Percentiles rank a stretch among this genome's conserved stretches.
phyloP scores from a whole-genome alignment of 2,113 vertebrate genomes.

The Clarias gariepinus region DNA sequence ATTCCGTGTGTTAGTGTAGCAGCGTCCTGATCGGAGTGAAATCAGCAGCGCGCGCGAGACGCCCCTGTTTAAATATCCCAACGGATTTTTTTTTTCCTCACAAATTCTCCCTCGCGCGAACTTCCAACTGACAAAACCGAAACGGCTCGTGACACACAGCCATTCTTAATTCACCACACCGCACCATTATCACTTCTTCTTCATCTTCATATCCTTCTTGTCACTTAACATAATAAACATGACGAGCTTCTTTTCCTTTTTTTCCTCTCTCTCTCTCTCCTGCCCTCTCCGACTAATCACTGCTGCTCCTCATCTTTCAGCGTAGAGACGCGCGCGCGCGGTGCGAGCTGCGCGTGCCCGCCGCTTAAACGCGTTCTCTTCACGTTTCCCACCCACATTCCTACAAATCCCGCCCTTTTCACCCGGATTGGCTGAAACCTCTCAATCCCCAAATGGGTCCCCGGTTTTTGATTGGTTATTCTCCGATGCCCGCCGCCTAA shows the following conservation, averaged over 20 bases:
- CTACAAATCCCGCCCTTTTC: not conserved
- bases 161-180: conserved; percentile 27
- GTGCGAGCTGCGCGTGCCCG: conserved; percentile 59
- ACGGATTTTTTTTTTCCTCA: conserved; percentile 22
- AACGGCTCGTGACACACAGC: conserved; percentile 42
- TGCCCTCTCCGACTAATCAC: conserved; percentile 65
- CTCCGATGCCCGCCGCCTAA: not conserved
- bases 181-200: no score
- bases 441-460: no score
- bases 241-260: conserved; percentile 34
- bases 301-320: conserved; percentile 60
- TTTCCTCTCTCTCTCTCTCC: conserved; percentile 42
- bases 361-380: conserved; percentile 9
- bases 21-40: not conserved
- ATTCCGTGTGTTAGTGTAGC: not conserved
- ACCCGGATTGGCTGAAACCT: not conserved
- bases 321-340: conserved; percentile 51
- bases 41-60: conserved; percentile 45
- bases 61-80: conserved; percentile 59
- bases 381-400: conserved; percentile 2
- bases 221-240: conserved; percentile 46
- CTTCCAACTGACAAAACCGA: conserved; percentile 43
- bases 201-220: not conserved
- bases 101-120: conserved; percentile 40
- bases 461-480: not conserved